phyloP scores from a whole-genome alignment of 2,113 vertebrate genomes.

The Heterocephalus glaber region DNA sequence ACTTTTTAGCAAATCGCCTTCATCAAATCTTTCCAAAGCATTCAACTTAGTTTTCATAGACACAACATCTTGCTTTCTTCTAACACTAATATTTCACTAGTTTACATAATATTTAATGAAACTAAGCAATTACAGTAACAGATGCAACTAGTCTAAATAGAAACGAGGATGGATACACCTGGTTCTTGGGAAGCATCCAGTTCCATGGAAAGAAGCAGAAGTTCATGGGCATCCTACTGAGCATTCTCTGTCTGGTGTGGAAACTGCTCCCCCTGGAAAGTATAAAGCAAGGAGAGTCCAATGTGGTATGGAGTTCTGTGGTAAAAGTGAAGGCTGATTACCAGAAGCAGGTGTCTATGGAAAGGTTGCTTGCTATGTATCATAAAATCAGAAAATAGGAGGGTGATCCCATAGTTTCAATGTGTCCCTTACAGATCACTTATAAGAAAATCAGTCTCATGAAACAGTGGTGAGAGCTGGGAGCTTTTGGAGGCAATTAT shows the following conservation, averaged over 20 bases:
- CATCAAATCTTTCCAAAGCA: slow-evolving; percentile 79
- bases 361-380: not conserved
- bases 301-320: not conserved
- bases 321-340: not conserved
- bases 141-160: slow-evolving; percentile 72
- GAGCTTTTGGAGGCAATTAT: too few species aligned
- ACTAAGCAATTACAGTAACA: slow-evolving; percentile 78
- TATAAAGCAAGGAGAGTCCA: not conserved
- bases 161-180: slow-evolving; percentile 66
- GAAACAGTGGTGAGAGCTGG: not conserved
- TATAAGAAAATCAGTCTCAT: not conserved
- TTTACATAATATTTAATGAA: slow-evolving; percentile 80
- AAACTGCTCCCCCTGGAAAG: not conserved
- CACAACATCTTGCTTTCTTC: slow-evolving; percentile 79
- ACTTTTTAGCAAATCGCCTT: slow-evolving; percentile 80
- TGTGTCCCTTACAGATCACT: not conserved
- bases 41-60: slow-evolving; percentile 75
- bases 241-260: too few species aligned
- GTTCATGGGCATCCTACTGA: not conserved
- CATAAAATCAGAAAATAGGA: not conserved
- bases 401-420: not conserved
- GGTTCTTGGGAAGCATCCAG: slow-evolving; percentile 61
- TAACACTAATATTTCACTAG: slow-evolving; percentile 79
- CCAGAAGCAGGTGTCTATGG: not conserved
- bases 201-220: not conserved